A percentile compares a stretch with the other conserved stretches of the same genome.
These are phyloP conservation scores for Drepana falcataria DNA, from an alignment of 2,888 invertebrate genomes.

Conservation along the genomic window DNA sequence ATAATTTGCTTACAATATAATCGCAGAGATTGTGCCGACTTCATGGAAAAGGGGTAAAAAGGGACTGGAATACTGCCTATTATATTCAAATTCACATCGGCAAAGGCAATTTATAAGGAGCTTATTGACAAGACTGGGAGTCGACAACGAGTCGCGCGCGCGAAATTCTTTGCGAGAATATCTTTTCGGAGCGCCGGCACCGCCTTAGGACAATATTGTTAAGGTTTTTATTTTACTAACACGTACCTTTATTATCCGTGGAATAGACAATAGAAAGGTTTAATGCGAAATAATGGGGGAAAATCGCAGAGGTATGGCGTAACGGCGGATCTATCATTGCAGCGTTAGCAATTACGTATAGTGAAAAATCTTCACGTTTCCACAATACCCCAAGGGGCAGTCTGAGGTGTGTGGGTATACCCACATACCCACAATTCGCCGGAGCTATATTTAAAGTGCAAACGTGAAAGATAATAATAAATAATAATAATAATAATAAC, in stretches of 20 bases:
- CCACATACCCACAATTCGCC: too few relatives aligned
- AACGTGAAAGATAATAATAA: too few relatives aligned
- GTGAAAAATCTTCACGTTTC: too few relatives aligned
- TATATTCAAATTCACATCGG: slow-evolving; percentile 76
- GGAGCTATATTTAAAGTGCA: too few relatives aligned
- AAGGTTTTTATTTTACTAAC: slow-evolving; percentile 48
- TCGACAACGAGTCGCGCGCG: slow-evolving; percentile 38
- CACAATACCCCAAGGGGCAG: too few relatives aligned
- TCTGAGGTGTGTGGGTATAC: too few relatives aligned
- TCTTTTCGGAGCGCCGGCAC: slow-evolving; percentile 37
- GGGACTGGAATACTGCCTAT: slow-evolving; percentile 64
- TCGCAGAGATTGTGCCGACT: slow-evolving; percentile 68
- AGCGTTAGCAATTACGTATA: too few relatives aligned
- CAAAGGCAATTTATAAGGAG: slow-evolving; percentile 75
- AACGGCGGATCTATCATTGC: too few relatives aligned
- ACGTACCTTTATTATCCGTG: slow-evolving; percentile 27
- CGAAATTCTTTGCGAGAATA: slow-evolving; percentile 67
- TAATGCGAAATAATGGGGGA: slow-evolving; percentile 5
- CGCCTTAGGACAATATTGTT: slow-evolving; percentile 72
- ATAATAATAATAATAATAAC: too few relatives aligned
- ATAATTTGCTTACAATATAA: slow-evolving; percentile 80
- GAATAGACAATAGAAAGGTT: slow-evolving; percentile 11
- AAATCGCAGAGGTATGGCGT: neutral
- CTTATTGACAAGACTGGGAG: slow-evolving; percentile 71
- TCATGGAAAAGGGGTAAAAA: slow-evolving; percentile 67